These are phyloP conservation scores for Cydia fagiglandana DNA, from an alignment of 1,140 invertebrate genomes.

Conservation along the genomic window DNA sequence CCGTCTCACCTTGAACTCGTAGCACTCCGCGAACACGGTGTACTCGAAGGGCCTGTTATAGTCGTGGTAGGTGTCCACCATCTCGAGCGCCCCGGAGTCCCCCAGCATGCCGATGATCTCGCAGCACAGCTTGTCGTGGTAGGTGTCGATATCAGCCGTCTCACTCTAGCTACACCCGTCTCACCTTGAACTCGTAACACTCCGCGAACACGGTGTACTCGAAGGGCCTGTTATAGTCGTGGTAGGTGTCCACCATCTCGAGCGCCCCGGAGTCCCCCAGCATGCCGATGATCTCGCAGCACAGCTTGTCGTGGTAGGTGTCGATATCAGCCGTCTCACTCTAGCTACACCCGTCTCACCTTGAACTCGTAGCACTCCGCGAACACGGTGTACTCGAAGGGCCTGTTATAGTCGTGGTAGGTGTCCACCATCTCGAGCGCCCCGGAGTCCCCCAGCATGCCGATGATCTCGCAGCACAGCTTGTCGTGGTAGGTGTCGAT, in stretches of 20 bases:
- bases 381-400: constrained; percentile 82
- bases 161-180: not conserved
- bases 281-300: constrained; percentile 84
- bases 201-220: constrained; percentile 83
- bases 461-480: constrained; percentile 82
- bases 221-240: constrained; percentile 81
- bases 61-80: constrained; percentile 81
- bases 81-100: constrained; percentile 81
- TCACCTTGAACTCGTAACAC: constrained; percentile 58
- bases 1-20: constrained; percentile 56
- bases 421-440: constrained; percentile 86
- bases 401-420: constrained; percentile 77
- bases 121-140: constrained; percentile 81
- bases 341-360: constrained; percentile 41
- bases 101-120: constrained; percentile 84
- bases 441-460: constrained; percentile 80
- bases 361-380: constrained; percentile 72
- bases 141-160: too few species aligned
- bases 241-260: constrained; percentile 85
- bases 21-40: constrained; percentile 79
- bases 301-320: not conserved
- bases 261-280: constrained; percentile 78
- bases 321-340: constrained; percentile 30
- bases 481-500: too few species aligned
- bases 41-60: constrained; percentile 86